Conservation (phyloP, 2,888 invertebrate genomes). For the Sarcophaga rosellei region DNA sequence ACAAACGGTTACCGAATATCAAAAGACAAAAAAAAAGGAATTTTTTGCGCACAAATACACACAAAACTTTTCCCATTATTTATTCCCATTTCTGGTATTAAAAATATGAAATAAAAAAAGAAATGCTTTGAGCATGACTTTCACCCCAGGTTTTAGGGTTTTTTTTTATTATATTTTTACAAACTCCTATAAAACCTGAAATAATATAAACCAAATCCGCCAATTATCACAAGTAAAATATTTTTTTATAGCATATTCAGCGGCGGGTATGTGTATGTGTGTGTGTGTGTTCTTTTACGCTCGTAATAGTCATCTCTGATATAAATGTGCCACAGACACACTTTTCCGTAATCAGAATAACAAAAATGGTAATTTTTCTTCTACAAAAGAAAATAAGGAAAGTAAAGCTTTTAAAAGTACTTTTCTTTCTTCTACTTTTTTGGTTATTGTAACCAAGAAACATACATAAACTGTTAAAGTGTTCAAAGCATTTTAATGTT, state of each 20-base stretch:
- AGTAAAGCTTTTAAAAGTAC: conserved; percentile 22
- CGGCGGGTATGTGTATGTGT: not conserved
- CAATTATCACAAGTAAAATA: conserved; percentile 28
- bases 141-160: not conserved
- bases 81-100: conserved; percentile 25
- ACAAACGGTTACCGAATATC: too few species aligned
- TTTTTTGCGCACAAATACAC: too few species aligned
- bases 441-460: not conserved
- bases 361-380: conserved; percentile 12
- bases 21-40: not conserved
- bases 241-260: not conserved
- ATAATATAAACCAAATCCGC: conserved; percentile 29
- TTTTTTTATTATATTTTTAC: not conserved
- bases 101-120: not conserved
- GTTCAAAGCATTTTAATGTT: conserved; percentile 8
- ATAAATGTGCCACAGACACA: conserved; percentile 12
- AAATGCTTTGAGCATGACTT: conserved; percentile 20
- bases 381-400: not conserved
- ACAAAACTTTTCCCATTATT: conserved; percentile 30
- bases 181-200: conserved; percentile 8
- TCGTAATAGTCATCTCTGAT: conserved; percentile 1
- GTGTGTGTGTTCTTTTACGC: not conserved
- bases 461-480: conserved; percentile 5
- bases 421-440: not conserved
- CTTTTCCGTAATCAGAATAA: not conserved